Conservation (phyloP, 2,797 vertebrate genomes). For the Malurus leucopterus region DNA sequence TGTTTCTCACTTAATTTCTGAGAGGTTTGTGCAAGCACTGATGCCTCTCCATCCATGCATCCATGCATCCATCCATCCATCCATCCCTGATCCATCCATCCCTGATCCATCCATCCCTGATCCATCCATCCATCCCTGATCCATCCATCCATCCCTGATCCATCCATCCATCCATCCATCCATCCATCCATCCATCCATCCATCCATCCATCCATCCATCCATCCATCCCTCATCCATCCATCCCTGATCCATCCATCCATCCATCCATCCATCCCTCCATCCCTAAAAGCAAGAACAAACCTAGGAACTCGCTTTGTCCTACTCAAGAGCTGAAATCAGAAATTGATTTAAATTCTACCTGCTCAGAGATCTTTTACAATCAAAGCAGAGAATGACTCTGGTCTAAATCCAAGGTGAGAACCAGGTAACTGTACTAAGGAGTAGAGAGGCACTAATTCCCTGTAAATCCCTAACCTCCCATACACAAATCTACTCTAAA, state of each 20-base stretch:
- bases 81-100: background rate
- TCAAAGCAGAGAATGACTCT: background rate
- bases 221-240: background rate
- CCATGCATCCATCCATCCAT: background rate
- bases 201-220: background rate
- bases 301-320: background rate
- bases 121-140: background rate
- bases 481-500: background rate
- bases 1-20: background rate
- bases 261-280: background rate
- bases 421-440: fast-evolving
- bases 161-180: background rate
- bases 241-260: background rate
- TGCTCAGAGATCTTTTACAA: background rate
- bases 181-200: background rate
- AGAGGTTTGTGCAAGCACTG: background rate
- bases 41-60: background rate
- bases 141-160: background rate
- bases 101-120: background rate
- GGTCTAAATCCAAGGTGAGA: background rate
- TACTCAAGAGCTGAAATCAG: background rate
- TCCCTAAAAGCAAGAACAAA: background rate
- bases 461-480: background rate
- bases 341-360: fast-evolving
- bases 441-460: background rate